Base-by-base conservation (phyloP, 2,113 vertebrate genomes). In the Ageneiosus marmoratus region DNA sequence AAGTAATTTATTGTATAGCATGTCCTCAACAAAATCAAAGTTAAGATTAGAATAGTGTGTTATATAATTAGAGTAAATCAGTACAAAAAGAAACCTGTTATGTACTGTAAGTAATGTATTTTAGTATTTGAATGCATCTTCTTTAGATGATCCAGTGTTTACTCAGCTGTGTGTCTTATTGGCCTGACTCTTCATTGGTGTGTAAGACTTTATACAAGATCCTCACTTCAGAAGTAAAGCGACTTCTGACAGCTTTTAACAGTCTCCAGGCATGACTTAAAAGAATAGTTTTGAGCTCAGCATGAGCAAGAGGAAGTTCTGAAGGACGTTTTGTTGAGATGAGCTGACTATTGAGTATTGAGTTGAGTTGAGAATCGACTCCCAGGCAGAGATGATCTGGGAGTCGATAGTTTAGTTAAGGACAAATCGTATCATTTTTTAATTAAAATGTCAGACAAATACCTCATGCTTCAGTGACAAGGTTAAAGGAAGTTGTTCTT, bases 371-470 rank as follows among this genome's bases (percentile, higher is more conserved):
- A 62, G 12, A 37, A 60, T 13, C 18, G 37, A 65, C 24, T 60
- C 1, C 29, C 13, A 41, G 53, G 55, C 15, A 63, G 44, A 50
- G 41, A 75, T 34, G 50, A 76, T 51, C 65, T 41, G 37, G 37
- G 37, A 41, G 37, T 41, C 3, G 37, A 41, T 41, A 41, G 37
- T 41, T 41, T 2, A 41, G 37, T 81, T 69, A 37, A 69, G 24
- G 27, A 56, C 29, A 81, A 16, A 58, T 79, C 3, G 22, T 13
- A 18, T 79, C 22, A 44, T 60, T 29, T 82, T 32, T 79, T 69
- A 53, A 82, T 86, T 37, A 76, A 65, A 73, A 48, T 50, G 63
- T 83, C 75, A 29, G 37, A 76, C 29, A 16, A 62, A 51, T 70
- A 27, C 44, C 55, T 34, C 32, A 60, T 50, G 80, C 69, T 82